Evolutionary conservation across 2,888 invertebrate species (phyloP).

Genomic region (Octonoba sinensis): DNA sequence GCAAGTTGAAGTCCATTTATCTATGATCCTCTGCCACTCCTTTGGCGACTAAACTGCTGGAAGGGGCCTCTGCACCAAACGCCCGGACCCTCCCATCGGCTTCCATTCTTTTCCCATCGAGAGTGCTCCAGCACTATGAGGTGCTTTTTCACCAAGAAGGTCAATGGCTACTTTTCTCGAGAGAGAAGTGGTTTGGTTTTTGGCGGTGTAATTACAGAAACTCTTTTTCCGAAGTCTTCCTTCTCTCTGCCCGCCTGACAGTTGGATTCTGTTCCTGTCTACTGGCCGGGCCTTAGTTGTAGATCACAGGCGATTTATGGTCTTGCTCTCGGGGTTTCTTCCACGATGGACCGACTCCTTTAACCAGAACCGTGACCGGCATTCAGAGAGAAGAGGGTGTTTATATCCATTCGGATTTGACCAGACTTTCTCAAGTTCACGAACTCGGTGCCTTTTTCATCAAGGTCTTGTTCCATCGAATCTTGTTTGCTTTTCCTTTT

Average conservation of each 20-base stretch:
- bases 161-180: conserved; percentile 9
- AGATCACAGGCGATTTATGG: conserved; percentile 59
- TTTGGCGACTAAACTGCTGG: conserved; percentile 2
- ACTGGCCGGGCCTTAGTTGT: conserved; percentile 32
- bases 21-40: conserved; percentile 27
- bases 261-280: conserved; percentile 57
- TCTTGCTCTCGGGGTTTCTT: conserved; percentile 12
- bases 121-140: too few species aligned
- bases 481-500: too few species aligned
- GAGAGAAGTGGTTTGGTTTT: too few species aligned
- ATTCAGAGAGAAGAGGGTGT: neutral
- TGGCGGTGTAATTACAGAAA: conserved; percentile 44
- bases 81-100: neutral
- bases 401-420: too few species aligned
- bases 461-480: too few species aligned
- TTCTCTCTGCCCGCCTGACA: conserved; percentile 32
- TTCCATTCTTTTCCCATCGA: conserved; percentile 4
- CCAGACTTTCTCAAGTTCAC: neutral
- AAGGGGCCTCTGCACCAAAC: neutral
- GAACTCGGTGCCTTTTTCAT: neutral
- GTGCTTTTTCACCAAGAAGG: neutral
- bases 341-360: neutral
- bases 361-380: conserved; percentile 23
- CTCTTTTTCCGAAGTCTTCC: neutral
- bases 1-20: conserved; percentile 24